These are phyloP conservation scores for Forbesichthys papilliferus DNA, from an alignment of 2,113 vertebrate species.

Conservation along the genomic window DNA sequence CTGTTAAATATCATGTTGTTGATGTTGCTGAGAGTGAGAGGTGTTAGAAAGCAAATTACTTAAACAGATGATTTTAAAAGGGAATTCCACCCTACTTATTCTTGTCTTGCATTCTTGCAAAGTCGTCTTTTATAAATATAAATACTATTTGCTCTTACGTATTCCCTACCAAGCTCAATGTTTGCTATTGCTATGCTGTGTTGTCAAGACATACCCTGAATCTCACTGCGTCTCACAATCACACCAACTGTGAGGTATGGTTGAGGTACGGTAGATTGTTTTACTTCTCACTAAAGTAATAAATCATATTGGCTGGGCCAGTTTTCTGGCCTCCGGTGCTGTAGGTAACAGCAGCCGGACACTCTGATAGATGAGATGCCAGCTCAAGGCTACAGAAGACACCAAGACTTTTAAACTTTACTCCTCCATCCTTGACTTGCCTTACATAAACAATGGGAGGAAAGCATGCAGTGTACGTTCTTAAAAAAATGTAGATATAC, in stretches of 20 bases:
- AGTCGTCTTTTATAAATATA: too few species aligned
- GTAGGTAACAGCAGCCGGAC: slow-evolving; percentile 18
- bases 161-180: too few species aligned
- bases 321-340: background rate
- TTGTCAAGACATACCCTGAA: slow-evolving; percentile 37
- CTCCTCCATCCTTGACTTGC: background rate
- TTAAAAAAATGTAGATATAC: too few species aligned
- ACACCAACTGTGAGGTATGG: slow-evolving; percentile 19
- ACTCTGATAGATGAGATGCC: slow-evolving; percentile 18
- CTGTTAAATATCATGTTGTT: background rate
- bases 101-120: slow-evolving; percentile 8
- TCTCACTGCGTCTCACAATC: slow-evolving; percentile 17
- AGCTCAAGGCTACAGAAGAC: slow-evolving; percentile 23
- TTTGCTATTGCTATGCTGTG: slow-evolving; percentile 11
- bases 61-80: background rate
- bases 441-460: background rate
- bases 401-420: slow-evolving; percentile 9
- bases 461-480: background rate
- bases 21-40: background rate
- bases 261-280: slow-evolving; percentile 42
- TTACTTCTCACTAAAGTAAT: slow-evolving; percentile 35
- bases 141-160: too few species aligned
- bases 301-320: slow-evolving; percentile 30
- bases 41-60: background rate
- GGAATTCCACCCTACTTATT: too few species aligned